Evolutionary conservation across 2,888 invertebrate genomes (phyloP).

Genomic region (Macropis europaea): DNA sequence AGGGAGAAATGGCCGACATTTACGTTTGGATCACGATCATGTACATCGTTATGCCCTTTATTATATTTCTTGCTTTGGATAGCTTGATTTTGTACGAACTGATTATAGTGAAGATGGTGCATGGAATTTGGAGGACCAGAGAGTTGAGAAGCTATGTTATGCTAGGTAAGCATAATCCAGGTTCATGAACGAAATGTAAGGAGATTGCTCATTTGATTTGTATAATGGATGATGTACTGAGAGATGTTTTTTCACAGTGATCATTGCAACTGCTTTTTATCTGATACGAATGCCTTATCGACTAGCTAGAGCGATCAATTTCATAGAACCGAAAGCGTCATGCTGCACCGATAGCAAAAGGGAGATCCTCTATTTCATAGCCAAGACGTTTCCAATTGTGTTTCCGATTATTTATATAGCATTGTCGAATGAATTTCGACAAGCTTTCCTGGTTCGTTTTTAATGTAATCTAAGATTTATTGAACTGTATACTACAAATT

Average conservation of each 20-base stretch:
- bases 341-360: constrained; percentile 61
- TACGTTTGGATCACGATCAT: constrained; percentile 66
- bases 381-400: constrained; percentile 63
- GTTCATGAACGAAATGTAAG: neutral
- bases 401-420: constrained; percentile 63
- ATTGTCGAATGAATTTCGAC: constrained; percentile 51
- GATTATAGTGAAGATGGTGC: constrained; percentile 15
- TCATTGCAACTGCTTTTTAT: constrained; percentile 61
- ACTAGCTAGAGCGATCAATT: constrained; percentile 61
- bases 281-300: constrained; percentile 68
- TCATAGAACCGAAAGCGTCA: constrained; percentile 53
- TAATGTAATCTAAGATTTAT: neutral
- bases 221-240: neutral
- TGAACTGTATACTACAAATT: neutral
- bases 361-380: constrained; percentile 62
- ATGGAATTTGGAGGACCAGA: constrained; percentile 34
- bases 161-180: constrained; percentile 25
- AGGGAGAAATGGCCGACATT: constrained; percentile 53
- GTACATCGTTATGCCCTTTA: constrained; percentile 60
- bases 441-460: constrained; percentile 31
- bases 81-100: constrained; percentile 57
- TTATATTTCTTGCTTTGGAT: constrained; percentile 60
- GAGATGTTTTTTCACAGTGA: constrained; percentile 55
- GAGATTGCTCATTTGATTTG: too few species aligned
- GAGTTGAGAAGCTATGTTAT: constrained; percentile 20